A percentile compares a stretch with the other conserved stretches of the same genome.
phyloP scores from a whole-genome alignment of 2,797 vertebrate species.

The Glyptemys insculpta region DNA sequence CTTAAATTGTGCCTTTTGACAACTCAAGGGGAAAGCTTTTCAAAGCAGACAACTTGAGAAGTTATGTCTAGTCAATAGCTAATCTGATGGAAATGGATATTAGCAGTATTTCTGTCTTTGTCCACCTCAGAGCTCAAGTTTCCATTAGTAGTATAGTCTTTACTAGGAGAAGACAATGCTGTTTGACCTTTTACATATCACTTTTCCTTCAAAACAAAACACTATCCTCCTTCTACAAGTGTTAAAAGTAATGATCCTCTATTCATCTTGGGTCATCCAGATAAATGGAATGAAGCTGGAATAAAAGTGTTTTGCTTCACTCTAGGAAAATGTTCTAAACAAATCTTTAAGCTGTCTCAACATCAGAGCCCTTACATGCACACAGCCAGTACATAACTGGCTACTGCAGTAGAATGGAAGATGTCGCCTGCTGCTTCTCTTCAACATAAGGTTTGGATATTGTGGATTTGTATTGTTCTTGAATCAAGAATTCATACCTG shows the following conservation, averaged over 20 bases:
- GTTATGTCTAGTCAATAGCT: neutral
- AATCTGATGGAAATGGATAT: neutral
- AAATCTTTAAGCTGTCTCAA: fast-evolving
- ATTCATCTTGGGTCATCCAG: neutral
- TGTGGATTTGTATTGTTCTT: neutral
- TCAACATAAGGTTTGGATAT: neutral
- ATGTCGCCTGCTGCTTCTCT: neutral
- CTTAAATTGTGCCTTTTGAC: neutral
- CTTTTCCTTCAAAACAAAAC: neutral
- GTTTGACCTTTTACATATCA: neutral
- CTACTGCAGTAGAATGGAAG: neutral
- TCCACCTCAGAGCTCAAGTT: neutral
- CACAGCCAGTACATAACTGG: fast-evolving
- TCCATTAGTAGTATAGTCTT: too few relatives aligned
- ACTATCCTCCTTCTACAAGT: neutral
- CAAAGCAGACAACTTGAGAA: neutral
- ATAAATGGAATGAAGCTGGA: neutral
- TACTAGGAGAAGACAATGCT: neutral
- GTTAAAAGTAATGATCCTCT: neutral
- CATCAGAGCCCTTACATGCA: too few relatives aligned
- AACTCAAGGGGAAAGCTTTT: neutral
- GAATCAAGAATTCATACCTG: fast-evolving
- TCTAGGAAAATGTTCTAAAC: neutral
- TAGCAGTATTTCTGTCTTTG: neutral
- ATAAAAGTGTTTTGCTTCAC: neutral